A percentile compares a stretch with the other conserved stretches of the same genome.
These are phyloP conservation scores for Agrypnia vestita DNA, from an alignment of 1,140 invertebrate genomes.

Conservation along the genomic window DNA sequence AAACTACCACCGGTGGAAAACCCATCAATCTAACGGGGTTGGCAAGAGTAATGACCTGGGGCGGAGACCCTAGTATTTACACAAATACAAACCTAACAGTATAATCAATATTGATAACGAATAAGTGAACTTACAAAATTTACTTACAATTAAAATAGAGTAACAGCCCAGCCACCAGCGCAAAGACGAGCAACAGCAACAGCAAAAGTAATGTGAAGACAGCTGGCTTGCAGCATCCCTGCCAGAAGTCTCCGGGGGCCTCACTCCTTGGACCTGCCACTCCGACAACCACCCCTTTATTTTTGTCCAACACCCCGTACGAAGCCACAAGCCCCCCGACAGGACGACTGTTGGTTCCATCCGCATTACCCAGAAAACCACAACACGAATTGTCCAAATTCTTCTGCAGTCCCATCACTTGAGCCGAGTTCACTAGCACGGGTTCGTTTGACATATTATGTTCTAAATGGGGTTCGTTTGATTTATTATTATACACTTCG, in stretches of 20 bases:
- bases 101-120: conserved; percentile 15
- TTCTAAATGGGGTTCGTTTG: conserved; percentile 50
- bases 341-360: conserved; percentile 34
- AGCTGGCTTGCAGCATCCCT: conserved; percentile 72
- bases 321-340: conserved; percentile 54
- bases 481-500: conserved; percentile 51
- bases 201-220: conserved; percentile 73
- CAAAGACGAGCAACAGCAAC: conserved; percentile 73
- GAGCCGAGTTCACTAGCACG: conserved; percentile 33
- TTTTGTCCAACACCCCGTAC: conserved; percentile 60
- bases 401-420: conserved; percentile 55
- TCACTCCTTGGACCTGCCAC: conserved; percentile 56
- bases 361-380: conserved; percentile 56
- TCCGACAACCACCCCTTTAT: conserved; percentile 56
- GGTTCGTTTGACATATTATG: conserved; percentile 38
- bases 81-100: neutral
- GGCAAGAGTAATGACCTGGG: neutral
- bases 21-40: neutral
- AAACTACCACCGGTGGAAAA: too few species aligned
- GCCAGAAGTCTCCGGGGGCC: conserved; percentile 62
- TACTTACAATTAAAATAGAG: conserved; percentile 77
- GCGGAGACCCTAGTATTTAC: neutral
- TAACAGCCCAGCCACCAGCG: conserved; percentile 74
- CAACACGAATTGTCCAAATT: conserved; percentile 58
- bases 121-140: conserved; percentile 5